Percentiles rank a stretch among this genome's conserved stretches.
Evolutionary conservation across 2,888 invertebrate species (phyloP).

Genomic region (Sipunculus nudus): DNA sequence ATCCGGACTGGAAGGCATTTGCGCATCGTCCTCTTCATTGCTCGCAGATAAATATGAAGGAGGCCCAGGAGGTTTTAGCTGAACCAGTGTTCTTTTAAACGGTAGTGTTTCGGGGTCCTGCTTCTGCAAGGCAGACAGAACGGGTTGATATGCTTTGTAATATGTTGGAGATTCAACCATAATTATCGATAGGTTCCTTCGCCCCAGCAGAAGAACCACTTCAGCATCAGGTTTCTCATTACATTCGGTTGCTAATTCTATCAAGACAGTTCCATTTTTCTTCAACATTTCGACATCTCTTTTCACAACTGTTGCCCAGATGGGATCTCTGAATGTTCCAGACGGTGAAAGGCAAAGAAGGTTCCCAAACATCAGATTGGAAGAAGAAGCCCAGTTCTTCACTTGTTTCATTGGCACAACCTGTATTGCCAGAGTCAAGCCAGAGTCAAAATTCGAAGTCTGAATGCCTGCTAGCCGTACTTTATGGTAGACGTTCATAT

Average conservation of each 20-base stretch:
- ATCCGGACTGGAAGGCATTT: background rate
- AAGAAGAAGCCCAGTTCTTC: slow-evolving; percentile 20
- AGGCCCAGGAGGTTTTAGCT: slow-evolving; percentile 60
- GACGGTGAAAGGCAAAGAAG: slow-evolving; percentile 27
- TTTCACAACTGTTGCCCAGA: slow-evolving; percentile 33
- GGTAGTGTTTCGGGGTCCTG: slow-evolving; percentile 72
- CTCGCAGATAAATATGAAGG: slow-evolving; percentile 56
- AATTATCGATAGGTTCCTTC: slow-evolving; percentile 41
- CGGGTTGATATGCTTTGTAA: slow-evolving; percentile 81
- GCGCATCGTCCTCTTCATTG: background rate
- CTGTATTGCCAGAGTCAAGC: slow-evolving; percentile 18
- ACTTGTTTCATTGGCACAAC: slow-evolving; percentile 13
- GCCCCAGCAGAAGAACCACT: slow-evolving; percentile 5
- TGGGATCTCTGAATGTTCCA: slow-evolving; percentile 25
- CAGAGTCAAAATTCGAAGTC: background rate
- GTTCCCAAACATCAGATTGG: slow-evolving; percentile 31
- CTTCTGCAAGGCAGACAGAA: slow-evolving; percentile 75
- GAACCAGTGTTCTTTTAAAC: slow-evolving; percentile 76
- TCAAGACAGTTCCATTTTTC: slow-evolving; percentile 12
- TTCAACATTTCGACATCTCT: slow-evolving; percentile 18
- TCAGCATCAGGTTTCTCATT: slow-evolving; percentile 11
- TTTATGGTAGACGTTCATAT: slow-evolving; percentile 28
- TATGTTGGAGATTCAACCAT: slow-evolving; percentile 81
- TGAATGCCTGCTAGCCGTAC: slow-evolving; percentile 15
- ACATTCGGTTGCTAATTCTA: slow-evolving; percentile 24